Percentiles rank a stretch among this genome's conserved stretches.
Conservation (phyloP, 2,797 vertebrate species). For the Jordanella pulchra region DNA sequence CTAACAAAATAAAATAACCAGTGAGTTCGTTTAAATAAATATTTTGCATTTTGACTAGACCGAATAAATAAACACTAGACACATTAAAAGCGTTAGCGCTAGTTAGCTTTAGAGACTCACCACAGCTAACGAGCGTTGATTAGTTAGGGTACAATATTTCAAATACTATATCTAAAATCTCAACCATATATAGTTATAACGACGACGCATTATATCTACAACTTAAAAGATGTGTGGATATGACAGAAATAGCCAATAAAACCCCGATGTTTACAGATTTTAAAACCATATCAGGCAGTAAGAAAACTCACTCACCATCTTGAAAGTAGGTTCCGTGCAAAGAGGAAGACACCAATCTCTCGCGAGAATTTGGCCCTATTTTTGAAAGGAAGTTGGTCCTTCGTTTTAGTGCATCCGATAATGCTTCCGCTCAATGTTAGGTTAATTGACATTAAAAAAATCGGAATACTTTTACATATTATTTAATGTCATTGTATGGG, state of each 20-base stretch:
- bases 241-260: fast-evolving
- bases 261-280: conserved; percentile 67
- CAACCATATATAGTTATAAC: not conserved
- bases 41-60: too few species aligned
- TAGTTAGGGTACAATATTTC: not conserved
- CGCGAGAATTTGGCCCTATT: conserved; percentile 64
- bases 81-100: not conserved
- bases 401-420: conserved; percentile 21
- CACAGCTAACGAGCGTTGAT: not conserved
- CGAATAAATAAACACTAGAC: not conserved
- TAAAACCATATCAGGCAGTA: fast-evolving
- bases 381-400: conserved; percentile 62
- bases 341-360: conserved; percentile 71
- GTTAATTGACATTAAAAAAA: not conserved
- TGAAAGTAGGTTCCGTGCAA: conserved; percentile 79
- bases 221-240: fast-evolving
- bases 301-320: conserved; percentile 77
- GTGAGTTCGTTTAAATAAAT: too few species aligned
- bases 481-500: not conserved
- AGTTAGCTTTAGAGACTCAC: not conserved
- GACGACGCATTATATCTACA: fast-evolving
- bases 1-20: not conserved
- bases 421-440: too few species aligned
- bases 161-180: fast-evolving
- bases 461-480: not conserved